These are phyloP conservation scores for Diglossa brunneiventris DNA, from an alignment of 2,113 vertebrate species.

Conservation along the genomic window DNA sequence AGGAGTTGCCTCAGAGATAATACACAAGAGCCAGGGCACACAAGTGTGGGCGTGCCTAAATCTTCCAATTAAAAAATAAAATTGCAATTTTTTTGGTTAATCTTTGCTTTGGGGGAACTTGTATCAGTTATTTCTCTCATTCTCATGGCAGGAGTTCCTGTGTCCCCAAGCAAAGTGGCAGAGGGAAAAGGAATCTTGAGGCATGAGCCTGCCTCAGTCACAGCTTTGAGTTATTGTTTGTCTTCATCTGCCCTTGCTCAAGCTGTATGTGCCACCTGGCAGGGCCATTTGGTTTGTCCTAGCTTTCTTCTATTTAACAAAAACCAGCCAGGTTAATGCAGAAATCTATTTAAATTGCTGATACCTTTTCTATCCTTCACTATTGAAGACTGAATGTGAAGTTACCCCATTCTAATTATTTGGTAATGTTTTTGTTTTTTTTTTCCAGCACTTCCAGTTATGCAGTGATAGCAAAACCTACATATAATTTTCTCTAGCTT, in stretches of 20 bases:
- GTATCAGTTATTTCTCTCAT: neutral
- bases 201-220: neutral
- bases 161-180: neutral
- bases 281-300: neutral
- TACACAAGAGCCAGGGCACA: neutral
- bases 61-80: neutral
- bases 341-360: neutral
- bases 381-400: neutral
- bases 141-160: neutral
- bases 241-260: too few species aligned
- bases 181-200: neutral
- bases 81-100: neutral
- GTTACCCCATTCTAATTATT: neutral
- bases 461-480: neutral
- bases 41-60: neutral
- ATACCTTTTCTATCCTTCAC: neutral
- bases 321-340: neutral
- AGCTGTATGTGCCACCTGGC: fast-evolving
- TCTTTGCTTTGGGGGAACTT: neutral
- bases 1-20: neutral
- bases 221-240: neutral
- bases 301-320: neutral
- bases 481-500: neutral
- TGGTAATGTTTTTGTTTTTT: neutral
- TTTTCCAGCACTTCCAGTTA: neutral